Evolutionary conservation across 2,113 vertebrate species (phyloP).

Genomic region (Tupaia chinensis): DNA sequence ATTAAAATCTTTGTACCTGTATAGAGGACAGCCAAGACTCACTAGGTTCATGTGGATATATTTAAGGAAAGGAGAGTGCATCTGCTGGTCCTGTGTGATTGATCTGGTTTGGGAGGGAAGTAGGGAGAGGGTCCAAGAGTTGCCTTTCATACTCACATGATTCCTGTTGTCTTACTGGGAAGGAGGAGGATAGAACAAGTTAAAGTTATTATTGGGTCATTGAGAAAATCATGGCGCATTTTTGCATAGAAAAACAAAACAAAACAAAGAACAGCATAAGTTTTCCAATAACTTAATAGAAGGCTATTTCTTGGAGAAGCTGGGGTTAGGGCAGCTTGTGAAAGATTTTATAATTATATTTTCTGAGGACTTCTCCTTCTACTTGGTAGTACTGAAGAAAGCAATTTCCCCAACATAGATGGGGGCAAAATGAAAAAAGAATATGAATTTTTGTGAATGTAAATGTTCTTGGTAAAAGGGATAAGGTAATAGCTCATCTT

Average conservation of each 20-base stretch:
- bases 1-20: conserved; percentile 52
- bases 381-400: background rate
- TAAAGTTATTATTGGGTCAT: background rate
- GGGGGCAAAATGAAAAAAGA: background rate
- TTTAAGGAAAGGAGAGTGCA: background rate
- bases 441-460: background rate
- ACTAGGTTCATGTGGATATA: background rate
- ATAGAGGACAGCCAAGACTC: background rate
- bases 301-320: background rate
- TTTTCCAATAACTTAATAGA: background rate
- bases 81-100: background rate
- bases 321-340: background rate
- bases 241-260: too few relatives aligned
- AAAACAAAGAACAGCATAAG: too few relatives aligned
- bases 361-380: background rate
- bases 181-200: background rate
- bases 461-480: background rate
- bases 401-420: background rate
- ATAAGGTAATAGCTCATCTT: background rate
- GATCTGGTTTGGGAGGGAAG: background rate
- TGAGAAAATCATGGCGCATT: too few relatives aligned
- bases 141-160: background rate
- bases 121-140: background rate
- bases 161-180: background rate
- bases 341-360: background rate